Conservation (phyloP, 2,113 vertebrate genomes). For the Callopanchax toddi region DNA sequence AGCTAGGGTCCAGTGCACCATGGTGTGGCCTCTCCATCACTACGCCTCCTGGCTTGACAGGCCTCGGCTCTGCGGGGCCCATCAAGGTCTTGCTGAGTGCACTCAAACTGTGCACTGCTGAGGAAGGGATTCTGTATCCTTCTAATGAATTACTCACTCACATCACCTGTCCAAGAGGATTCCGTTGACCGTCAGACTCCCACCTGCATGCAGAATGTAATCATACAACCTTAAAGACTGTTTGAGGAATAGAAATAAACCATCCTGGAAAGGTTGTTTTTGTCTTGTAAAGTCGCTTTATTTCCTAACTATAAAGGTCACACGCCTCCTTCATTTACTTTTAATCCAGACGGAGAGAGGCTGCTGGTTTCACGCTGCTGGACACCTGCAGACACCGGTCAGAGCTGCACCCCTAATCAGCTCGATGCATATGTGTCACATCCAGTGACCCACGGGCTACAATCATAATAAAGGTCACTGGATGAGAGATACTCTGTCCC, state of each 20-base stretch:
- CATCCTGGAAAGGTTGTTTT: conserved; percentile 9
- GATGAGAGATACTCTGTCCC: conserved; percentile 77
- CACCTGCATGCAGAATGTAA: not conserved
- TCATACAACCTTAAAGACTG: conserved; percentile 1
- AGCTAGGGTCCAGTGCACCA: conserved; percentile 76
- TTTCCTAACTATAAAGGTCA: conserved; percentile 76
- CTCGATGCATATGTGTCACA: conserved; percentile 82
- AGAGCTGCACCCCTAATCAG: conserved; percentile 78
- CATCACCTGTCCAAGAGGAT: conserved; percentile 80
- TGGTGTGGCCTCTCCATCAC: conserved; percentile 83
- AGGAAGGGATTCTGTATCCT: conserved; percentile 77
- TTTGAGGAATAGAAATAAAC: conserved; percentile 25
- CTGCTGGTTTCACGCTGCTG: conserved; percentile 72
- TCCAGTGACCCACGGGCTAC: conserved; percentile 80
- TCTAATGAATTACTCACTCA: conserved; percentile 81
- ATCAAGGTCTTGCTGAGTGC: conserved; percentile 70
- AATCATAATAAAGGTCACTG: conserved; percentile 80
- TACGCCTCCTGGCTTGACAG: conserved; percentile 79
- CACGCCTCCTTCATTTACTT: conserved; percentile 75
- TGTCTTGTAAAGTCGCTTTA: conserved; percentile 50
- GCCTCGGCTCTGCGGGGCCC: conserved; percentile 70
- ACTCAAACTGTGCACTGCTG: conserved; percentile 73
- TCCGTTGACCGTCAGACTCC: conserved; percentile 73
- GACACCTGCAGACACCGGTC: conserved; percentile 71
- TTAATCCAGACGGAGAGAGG: conserved; percentile 73